Conservation (phyloP, 2,888 invertebrate genomes). For the Acrocera orbiculus region DNA sequence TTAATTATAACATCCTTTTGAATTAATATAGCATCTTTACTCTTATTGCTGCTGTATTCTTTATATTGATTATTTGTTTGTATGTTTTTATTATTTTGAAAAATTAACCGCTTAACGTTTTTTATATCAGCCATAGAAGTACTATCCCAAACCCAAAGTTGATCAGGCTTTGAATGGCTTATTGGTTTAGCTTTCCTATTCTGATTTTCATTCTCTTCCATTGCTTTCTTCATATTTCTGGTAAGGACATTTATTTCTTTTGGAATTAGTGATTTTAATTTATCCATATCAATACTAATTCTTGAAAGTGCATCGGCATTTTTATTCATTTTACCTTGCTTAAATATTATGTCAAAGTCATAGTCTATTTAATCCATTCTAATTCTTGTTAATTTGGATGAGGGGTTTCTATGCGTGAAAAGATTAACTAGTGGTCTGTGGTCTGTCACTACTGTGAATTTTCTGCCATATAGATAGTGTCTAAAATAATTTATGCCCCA, state of each 20-base stretch:
- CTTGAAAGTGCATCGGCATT: not conserved
- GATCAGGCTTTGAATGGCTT: not conserved
- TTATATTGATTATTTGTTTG: not conserved
- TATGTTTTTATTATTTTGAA: not conserved
- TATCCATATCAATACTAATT: not conserved
- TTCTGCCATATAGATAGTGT: constrained; percentile 17
- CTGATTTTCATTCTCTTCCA: too few species aligned
- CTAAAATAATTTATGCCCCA: constrained; percentile 15
- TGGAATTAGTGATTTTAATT: not conserved
- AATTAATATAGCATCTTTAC: too few species aligned
- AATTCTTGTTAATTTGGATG: not conserved
- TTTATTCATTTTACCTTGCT: not conserved
- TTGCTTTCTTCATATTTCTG: not conserved
- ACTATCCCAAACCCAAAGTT: not conserved
- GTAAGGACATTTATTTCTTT: not conserved
- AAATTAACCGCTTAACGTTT: not conserved
- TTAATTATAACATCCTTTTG: not conserved
- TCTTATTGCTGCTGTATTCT: not conserved
- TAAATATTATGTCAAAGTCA: not conserved
- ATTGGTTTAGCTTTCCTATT: too few species aligned
- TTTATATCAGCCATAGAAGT: not conserved
- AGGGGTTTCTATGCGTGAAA: not conserved
- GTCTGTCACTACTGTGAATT: not conserved
- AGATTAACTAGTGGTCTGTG: not conserved
- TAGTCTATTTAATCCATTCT: not conserved